Conservation (phyloP, 2,888 invertebrate genomes). For the Megalurothrips usitatus region DNA sequence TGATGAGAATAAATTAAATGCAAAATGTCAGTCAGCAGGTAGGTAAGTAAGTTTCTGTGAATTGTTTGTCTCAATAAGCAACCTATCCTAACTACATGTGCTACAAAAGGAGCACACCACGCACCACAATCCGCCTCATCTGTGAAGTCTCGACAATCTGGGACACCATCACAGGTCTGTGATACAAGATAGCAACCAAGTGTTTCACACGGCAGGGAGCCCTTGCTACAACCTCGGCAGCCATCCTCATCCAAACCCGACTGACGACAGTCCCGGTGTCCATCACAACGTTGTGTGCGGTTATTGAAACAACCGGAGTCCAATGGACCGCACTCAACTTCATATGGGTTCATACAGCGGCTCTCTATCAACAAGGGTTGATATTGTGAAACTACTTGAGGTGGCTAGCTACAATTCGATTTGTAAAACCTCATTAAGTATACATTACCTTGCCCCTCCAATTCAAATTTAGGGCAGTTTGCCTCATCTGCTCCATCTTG, state of each 20-base stretch:
- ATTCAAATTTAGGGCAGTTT: constrained; percentile 23
- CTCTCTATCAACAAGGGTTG: not conserved
- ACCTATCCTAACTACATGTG: not conserved
- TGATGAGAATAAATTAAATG: not conserved
- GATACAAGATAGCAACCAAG: constrained; percentile 41
- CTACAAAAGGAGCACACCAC: not conserved
- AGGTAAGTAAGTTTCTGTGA: too few relatives aligned
- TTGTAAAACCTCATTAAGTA: not conserved
- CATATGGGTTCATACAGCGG: not conserved
- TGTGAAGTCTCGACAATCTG: constrained; percentile 46
- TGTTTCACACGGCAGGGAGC: constrained; percentile 30
- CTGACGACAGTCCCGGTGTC: constrained; percentile 44
- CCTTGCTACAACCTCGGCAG: constrained; percentile 39
- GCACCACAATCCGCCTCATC: constrained; percentile 46
- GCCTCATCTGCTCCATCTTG: constrained; percentile 59
- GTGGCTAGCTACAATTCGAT: not conserved
- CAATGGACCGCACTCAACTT: constrained; percentile 35
- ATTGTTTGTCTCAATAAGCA: not conserved
- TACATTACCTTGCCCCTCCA: not conserved
- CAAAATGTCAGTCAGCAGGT: not conserved
- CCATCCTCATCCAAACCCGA: constrained; percentile 47
- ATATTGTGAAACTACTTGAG: constrained; percentile 17
- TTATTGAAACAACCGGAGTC: constrained; percentile 37
- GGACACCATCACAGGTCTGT: constrained; percentile 46
- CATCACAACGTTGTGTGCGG: constrained; percentile 46